Conservation (phyloP, 2,113 vertebrate genomes). For the Dipodomys spectabilis region DNA sequence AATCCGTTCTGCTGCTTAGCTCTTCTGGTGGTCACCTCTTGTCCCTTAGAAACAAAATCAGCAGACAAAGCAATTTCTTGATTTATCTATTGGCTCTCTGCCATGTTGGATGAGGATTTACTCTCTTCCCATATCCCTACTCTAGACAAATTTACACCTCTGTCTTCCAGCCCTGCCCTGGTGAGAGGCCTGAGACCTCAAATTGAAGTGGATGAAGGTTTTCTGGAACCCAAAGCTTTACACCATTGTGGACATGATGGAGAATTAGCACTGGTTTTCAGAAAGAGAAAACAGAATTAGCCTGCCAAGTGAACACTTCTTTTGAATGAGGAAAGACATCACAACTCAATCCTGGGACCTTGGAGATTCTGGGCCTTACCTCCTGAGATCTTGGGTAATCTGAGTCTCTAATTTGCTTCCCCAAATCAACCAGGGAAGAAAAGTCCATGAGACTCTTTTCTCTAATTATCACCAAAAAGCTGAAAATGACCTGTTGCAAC, state of each 20-base stretch:
- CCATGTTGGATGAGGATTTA: constrained; percentile 76
- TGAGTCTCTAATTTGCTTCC: constrained; percentile 40
- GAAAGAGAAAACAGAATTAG: background rate
- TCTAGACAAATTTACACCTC: constrained; percentile 67
- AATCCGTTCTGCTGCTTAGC: background rate
- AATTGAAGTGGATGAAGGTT: constrained; percentile 22
- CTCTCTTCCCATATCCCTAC: constrained; percentile 50
- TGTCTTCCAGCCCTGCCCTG: constrained; percentile 27
- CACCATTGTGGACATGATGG: no score
- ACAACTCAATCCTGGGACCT: background rate
- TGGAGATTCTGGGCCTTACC: background rate
- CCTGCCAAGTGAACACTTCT: background rate
- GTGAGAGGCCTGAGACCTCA: constrained; percentile 22
- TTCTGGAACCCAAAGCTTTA: background rate
- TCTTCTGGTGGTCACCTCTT: constrained; percentile 51
- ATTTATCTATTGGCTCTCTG: constrained; percentile 78
- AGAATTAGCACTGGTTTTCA: background rate
- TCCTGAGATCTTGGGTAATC: background rate
- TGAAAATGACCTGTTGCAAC: no score
- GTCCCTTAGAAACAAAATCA: constrained; percentile 60
- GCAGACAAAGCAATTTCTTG: constrained; percentile 73
- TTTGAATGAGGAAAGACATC: constrained; percentile 1
- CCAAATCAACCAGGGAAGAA: background rate
- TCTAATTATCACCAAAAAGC: no score
- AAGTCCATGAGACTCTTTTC: no score